These are phyloP conservation scores for Oophaga sylvatica DNA, from an alignment of 2,797 vertebrate genomes.

Conservation along the genomic window DNA sequence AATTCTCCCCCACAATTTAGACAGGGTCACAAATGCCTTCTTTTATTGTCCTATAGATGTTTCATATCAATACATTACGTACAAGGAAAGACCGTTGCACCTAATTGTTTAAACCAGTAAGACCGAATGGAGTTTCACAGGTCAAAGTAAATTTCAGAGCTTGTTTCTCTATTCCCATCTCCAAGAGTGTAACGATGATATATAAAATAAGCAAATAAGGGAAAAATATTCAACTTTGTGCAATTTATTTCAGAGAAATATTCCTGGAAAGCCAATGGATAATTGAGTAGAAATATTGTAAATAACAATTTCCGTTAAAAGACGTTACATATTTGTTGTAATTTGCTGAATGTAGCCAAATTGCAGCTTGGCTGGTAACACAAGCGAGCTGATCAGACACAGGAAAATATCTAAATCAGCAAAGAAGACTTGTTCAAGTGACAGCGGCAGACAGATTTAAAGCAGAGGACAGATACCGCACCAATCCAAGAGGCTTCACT, in stretches of 20 bases:
- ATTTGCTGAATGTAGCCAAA: not conserved
- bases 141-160: not conserved
- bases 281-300: not conserved
- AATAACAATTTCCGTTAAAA: not conserved
- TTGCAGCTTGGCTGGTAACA: slow-evolving; percentile 19
- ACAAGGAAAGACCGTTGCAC: not conserved
- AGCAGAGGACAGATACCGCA: slow-evolving; percentile 35
- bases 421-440: slow-evolving; percentile 40
- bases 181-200: not conserved
- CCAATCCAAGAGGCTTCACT: slow-evolving; percentile 57
- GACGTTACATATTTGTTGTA: not conserved
- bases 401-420: slow-evolving; percentile 51
- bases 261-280: not conserved
- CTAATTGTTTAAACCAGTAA: not conserved
- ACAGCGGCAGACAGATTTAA: slow-evolving; percentile 52
- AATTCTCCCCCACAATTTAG: too few species aligned
- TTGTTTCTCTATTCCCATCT: not conserved
- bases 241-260: not conserved
- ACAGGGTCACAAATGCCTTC: too few species aligned
- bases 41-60: too few species aligned
- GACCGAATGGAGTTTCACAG: too few species aligned
- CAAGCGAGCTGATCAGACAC: slow-evolving; percentile 36
- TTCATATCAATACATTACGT: not conserved
- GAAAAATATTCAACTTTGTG: not conserved
- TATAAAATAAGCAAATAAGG: not conserved